Base-by-base conservation (phyloP, 2,113 vertebrate species). In the Ictidomys tridecemlineatus region DNA sequence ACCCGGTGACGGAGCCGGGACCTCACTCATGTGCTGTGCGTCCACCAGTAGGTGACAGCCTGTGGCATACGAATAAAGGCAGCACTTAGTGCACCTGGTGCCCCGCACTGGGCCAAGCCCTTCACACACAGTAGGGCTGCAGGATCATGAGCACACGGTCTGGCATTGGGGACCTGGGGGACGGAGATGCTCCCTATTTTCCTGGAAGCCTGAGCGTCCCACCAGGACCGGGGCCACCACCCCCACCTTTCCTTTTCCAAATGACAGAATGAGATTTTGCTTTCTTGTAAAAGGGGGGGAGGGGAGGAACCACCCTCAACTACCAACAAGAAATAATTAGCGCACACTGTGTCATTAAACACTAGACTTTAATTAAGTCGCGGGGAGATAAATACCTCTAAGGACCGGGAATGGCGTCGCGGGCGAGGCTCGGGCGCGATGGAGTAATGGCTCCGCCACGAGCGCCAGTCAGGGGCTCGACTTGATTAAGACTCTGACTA, bases 361-460 rank as follows among this genome's bases (percentile, higher is more conserved):
- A 95, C 97, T 98, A 98, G 98, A 97, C 98, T 99, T 99, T 99
- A 99, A 99, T 99, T 99, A 98, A 98, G 98, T 98, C 70, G 94
- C 94, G 58, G 61, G 58, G 97, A 98, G 98, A 99, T 98, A 99
- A 98, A 97, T 98, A 97, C 97, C 94, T 97, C 97, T 97, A 98
- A 98, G 87, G 48, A 98, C 97, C 97, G 96, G 96, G 95, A 98
- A 93, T 94, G 95, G 98, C n/a, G 0, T 8, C 88, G 78, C 96
- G 94, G 96, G 97, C 96, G 1, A 32, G 97, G 73, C 98, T 98
- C 96, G 2, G 83, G 83, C 76, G 39, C 97, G 97, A 98, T 94
- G 97, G 98, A 97, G 97, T 85, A 96, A 98, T 96, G 97, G 93
- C 96, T 95, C 97, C 24, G 14, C 95, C 28, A 97, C 93, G 14